Conservation (phyloP, 2,797 vertebrate genomes). For the Tadarida brasiliensis region DNA sequence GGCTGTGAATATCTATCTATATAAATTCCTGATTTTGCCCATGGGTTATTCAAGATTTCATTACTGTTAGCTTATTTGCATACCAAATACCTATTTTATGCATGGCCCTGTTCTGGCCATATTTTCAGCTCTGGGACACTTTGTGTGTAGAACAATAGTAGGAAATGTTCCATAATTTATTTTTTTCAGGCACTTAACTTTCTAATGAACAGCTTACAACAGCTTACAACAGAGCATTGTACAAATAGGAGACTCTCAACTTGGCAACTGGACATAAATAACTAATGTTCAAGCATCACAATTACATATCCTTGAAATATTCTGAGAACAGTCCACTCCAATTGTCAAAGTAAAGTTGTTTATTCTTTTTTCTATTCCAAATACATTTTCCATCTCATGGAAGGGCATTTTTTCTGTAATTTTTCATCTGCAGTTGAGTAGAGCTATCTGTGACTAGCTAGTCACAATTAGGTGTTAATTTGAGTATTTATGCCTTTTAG, state of each 20-base stretch:
- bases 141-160: conserved; percentile 34
- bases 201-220: conserved; percentile 68
- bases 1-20: background rate
- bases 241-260: conserved; percentile 25
- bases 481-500: background rate
- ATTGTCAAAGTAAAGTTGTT: conserved; percentile 30
- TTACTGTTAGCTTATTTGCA: conserved; percentile 38
- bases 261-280: conserved; percentile 43
- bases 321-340: conserved; percentile 16
- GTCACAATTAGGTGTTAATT: background rate
- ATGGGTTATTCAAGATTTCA: conserved; percentile 10
- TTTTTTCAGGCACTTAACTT: conserved; percentile 68
- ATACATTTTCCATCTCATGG: background rate
- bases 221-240: conserved; percentile 1
- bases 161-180: conserved; percentile 52
- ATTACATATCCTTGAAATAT: conserved; percentile 42
- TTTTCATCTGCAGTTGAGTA: conserved; percentile 7
- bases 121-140: conserved; percentile 41
- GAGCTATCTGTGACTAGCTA: background rate
- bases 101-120: conserved; percentile 14
- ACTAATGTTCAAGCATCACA: background rate
- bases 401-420: conserved; percentile 5
- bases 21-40: conserved; percentile 41
- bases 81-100: conserved; percentile 32
- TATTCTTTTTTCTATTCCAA: conserved; percentile 54